These are phyloP conservation scores for Aphodius granarius DNA, from an alignment of 2,888 invertebrate species.

Conservation along the genomic window DNA sequence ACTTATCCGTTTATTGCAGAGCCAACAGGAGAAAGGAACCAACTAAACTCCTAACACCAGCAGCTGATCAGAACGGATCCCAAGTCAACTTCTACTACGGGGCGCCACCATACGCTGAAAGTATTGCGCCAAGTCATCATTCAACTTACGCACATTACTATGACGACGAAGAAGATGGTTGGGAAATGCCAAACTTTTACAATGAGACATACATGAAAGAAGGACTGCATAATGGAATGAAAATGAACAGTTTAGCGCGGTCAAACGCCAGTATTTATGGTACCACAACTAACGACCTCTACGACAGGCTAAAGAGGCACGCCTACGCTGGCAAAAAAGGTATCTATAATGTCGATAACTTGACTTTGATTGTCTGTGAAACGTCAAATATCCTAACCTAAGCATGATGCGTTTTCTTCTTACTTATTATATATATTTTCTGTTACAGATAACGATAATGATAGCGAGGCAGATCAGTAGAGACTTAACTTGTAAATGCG, in stretches of 20 bases:
- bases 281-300: conserved; percentile 87
- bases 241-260: conserved; percentile 90
- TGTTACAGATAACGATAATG: conserved; percentile 88
- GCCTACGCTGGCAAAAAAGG: conserved; percentile 96
- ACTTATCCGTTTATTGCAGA: conserved; percentile 50
- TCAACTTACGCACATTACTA: conserved; percentile 95
- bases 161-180: conserved; percentile 94
- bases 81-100: conserved; percentile 97
- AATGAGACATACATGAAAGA: conserved; percentile 97
- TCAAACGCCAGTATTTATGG: conserved; percentile 94
- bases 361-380: background rate
- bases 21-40: conserved; percentile 88
- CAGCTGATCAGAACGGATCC: conserved; percentile 88
- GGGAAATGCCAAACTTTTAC: conserved; percentile 98
- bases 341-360: conserved; percentile 49
- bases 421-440: conserved; percentile 23
- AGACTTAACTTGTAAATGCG: conserved; percentile 27
- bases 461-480: conserved; percentile 87
- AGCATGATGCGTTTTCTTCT: conserved; percentile 21
- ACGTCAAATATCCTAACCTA: background rate
- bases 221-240: conserved; percentile 78
- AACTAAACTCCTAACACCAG: conserved; percentile 86
- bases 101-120: conserved; percentile 92
- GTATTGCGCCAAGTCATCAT: conserved; percentile 93
- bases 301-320: conserved; percentile 92